Evolutionary conservation across 1,140 invertebrate species (phyloP).

Genomic region (Drosophila insularis): DNA sequence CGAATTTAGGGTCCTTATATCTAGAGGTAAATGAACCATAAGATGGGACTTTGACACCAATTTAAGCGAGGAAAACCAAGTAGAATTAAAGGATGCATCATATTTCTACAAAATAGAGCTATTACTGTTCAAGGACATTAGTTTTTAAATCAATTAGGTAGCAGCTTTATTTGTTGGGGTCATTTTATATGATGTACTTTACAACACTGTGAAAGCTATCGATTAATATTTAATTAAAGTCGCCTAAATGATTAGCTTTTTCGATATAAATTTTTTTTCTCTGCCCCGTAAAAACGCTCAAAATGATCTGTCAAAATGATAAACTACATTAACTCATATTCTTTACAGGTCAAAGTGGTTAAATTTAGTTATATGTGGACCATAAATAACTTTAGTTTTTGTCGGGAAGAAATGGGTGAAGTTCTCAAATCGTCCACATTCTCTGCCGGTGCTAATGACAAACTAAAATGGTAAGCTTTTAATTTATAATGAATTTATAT

Average conservation of each 20-base stretch:
- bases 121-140: too few relatives aligned
- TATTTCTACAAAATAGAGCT: too few relatives aligned
- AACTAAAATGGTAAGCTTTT: constrained; percentile 96
- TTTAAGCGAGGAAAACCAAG: too few relatives aligned
- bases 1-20: background rate
- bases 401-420: constrained; percentile 99
- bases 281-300: background rate
- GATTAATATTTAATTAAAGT: background rate
- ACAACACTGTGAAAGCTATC: background rate
- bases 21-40: background rate
- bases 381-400: constrained; percentile 99
- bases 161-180: too few relatives aligned
- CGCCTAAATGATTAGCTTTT: background rate
- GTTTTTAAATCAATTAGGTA: too few relatives aligned
- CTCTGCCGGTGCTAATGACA: constrained; percentile 99
- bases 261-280: background rate
- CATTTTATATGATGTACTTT: background rate
- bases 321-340: background rate
- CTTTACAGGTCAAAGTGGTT: constrained; percentile 97
- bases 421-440: constrained; percentile 99
- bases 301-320: background rate
- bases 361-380: constrained; percentile 99
- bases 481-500: background rate
- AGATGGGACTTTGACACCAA: too few relatives aligned
- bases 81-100: too few relatives aligned